Evolutionary conservation across 2,113 vertebrate species (phyloP), one percentile per base, ranked within the genome.

Genomic region (Baryphthengus martii): DNA sequence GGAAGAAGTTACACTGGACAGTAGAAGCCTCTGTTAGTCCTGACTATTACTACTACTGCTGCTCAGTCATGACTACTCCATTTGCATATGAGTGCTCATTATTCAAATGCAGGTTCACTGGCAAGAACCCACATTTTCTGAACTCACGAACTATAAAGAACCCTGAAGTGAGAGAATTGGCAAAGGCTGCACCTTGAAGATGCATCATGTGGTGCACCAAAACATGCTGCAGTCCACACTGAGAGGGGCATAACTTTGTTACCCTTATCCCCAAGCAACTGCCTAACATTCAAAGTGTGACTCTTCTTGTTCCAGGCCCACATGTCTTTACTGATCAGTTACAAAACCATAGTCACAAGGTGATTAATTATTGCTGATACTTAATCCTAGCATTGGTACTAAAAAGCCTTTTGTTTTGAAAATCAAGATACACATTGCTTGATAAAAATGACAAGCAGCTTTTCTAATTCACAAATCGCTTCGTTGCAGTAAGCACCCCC

Each of bases 1-100:
- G 6, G 17, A 6, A n/a, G 17, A 18, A 47, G 3, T 56, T n/a
- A 33, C 45, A 15, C 25, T n/a, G 35, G 20, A 9, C 28, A 10
- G 5, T 16, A 8, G 20, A 49, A 37, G 10, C 31, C 8, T 86
- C 31, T 83, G 26, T 74, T 67, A 33, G 24, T 26, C 12, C 15
- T 29, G 61, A 23, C 47, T n/a, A n/a, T n/a, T n/a, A n/a, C n/a
- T n/a, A n/a, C n/a, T n/a, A n/a, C n/a, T n/a, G n/a, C n/a, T n/a
- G n/a, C n/a, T 72, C 18, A 8, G 12, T 62, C 31, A 3, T 0
- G 0, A 12, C 17, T 37, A 11, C 24, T 31, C 58, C 44, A 25
- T 39, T 55, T 37, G 23, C 31, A 6, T 8, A 28, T 2, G 58
- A 71, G 13, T 0, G 0, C 42, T 18, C 4, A 25, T 26, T 19